Conservation (phyloP, 2,888 invertebrate genomes). For the Orgyia antiqua region DNA sequence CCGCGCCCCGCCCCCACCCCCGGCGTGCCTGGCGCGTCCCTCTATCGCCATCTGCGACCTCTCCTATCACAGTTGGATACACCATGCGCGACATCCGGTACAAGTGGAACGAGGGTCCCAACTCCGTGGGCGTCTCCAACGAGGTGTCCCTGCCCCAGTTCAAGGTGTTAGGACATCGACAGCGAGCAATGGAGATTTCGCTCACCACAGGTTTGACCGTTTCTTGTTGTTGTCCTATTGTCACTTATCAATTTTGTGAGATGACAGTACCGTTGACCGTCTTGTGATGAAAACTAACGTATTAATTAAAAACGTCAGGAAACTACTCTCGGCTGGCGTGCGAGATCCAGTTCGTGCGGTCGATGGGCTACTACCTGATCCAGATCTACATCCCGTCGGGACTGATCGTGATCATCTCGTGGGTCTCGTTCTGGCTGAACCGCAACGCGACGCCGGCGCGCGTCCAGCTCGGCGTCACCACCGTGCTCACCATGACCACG, state of each 20-base stretch:
- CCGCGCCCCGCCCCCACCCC: conserved; percentile 29
- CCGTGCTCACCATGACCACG: conserved; percentile 97
- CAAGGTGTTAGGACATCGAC: conserved; percentile 95
- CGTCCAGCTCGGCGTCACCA: conserved; percentile 94
- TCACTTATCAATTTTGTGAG: conserved; percentile 16
- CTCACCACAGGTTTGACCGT: conserved; percentile 89
- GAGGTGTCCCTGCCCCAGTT: conserved; percentile 96
- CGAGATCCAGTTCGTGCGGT: conserved; percentile 95
- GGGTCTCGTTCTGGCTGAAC: conserved; percentile 97
- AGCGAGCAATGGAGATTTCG: conserved; percentile 94
- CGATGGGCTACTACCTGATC: conserved; percentile 98
- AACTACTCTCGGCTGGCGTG: conserved; percentile 95
- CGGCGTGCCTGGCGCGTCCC: conserved; percentile 16
- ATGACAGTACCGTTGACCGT: conserved; percentile 96
- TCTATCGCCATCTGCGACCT: conserved; percentile 30
- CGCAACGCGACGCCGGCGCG: conserved; percentile 94
- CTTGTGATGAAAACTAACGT: too few species aligned
- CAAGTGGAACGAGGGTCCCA: conserved; percentile 95
- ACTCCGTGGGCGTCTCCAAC: conserved; percentile 94
- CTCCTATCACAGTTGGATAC: conserved; percentile 87
- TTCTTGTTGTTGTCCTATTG: not conserved
- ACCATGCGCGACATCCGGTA: conserved; percentile 96
- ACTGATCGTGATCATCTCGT: conserved; percentile 95
- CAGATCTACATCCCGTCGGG: conserved; percentile 97
- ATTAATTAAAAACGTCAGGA: too few species aligned